Base-by-base conservation (phyloP, 2,888 invertebrate genomes). In the Scaptomyza parva region DNA sequence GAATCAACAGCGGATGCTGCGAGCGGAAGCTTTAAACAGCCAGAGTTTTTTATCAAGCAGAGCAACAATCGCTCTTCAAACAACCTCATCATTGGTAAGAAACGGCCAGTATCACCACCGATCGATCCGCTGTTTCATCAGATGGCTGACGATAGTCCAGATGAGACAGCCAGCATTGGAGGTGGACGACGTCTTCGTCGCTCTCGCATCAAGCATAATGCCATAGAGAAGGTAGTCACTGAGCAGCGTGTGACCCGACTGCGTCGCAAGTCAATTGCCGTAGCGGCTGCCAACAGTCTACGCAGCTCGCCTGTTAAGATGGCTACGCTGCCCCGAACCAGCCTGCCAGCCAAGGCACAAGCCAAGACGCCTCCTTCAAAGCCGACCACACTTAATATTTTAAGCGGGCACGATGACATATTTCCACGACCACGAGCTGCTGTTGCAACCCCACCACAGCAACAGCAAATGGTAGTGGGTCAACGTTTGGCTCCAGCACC, bases 21-120 rank as follows among this genome's bases (percentile, higher is more conserved):
- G 7, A 35, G 17, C 2, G 12, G 0, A 5, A 14, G 11, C 6
- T 9, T 2, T 24, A 54, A 61, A 9, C 60, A 63, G 45, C 39
- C 50, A 1, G 77, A 66, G 41, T 88, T 89, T 45, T 80, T 82
- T 9, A 76, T 88, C 35, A 84, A 84, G 51, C 65, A 73, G 37
- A 66, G 47, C 50, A 57, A 11, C 14, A 66, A 50, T 48, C 44
- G 44, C 1, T 20, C 71, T 3, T 57, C 67, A 7, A 65, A 70
- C n/a, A 54, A 68, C 5, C 48, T 87, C 2, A 64, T 85, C 9
- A 87, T 87, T 35, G 59, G 83, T 33, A 74, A 75, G 35, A 81
- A 78, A 18, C 52, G 3, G 11, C 6, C 17, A 26, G 1, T 60
- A 0, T 8, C 33, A 14, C 22, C 22, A 11, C 2, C 33, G 11